A percentile compares a stretch with the other conserved stretches of the same genome.
These are phyloP conservation scores for Cynaeus angustus DNA, from an alignment of 2,888 invertebrate species.

Conservation along the genomic window DNA sequence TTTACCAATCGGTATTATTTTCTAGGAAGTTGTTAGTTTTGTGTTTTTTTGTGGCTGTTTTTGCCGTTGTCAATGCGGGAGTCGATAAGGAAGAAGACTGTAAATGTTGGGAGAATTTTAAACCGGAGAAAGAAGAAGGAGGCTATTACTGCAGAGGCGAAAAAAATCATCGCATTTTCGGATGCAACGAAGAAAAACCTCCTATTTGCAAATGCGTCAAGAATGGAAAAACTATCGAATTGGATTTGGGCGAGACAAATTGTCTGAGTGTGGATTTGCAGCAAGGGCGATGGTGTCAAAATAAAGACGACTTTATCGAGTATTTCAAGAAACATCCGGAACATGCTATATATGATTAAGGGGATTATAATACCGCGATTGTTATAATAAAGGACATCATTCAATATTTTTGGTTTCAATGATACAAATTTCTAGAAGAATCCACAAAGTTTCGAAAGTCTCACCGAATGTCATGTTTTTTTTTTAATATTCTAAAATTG, in stretches of 20 bases:
- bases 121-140: constrained; percentile 54
- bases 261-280: constrained; percentile 50
- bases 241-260: constrained; percentile 60
- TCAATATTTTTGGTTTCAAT: no score
- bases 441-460: no score
- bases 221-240: constrained; percentile 53
- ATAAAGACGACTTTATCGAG: constrained; percentile 43
- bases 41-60: neutral
- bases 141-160: constrained; percentile 58
- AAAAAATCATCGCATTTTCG: constrained; percentile 57
- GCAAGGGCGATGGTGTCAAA: constrained; percentile 48
- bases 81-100: constrained; percentile 52
- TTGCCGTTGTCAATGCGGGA: constrained; percentile 3
- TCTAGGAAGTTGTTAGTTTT: constrained; percentile 19
- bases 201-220: constrained; percentile 59
- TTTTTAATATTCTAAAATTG: no score
- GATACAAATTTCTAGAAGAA: no score
- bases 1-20: neutral
- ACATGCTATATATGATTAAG: constrained; percentile 27
- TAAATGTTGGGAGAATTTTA: constrained; percentile 61
- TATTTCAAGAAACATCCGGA: constrained; percentile 50
- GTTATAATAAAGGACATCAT: neutral
- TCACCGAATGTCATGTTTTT: no score
- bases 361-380: neutral
- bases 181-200: constrained; percentile 61